Conservation (phyloP, 2,888 invertebrate species). For the Cryptocheilus praepositus region DNA sequence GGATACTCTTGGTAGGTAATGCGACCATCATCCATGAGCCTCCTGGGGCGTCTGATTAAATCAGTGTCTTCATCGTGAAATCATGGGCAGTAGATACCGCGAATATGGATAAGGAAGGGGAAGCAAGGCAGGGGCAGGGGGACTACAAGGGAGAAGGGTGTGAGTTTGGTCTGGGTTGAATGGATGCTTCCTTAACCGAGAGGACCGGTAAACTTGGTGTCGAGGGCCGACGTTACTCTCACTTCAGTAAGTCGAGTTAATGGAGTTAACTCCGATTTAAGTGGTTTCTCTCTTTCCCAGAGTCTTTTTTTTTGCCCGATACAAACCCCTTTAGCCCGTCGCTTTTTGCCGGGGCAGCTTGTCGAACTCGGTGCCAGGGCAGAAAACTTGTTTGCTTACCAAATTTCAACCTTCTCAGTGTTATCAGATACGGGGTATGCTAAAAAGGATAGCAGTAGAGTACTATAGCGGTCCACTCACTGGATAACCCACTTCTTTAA, state of each 20-base stretch:
- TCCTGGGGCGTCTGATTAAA: slow-evolving; percentile 47
- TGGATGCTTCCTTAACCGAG: slow-evolving; percentile 32
- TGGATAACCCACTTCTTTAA: too few relatives aligned
- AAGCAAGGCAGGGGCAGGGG: not conserved
- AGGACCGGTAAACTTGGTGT: slow-evolving; percentile 24
- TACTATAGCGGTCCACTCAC: too few relatives aligned
- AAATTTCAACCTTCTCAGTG: too few relatives aligned
- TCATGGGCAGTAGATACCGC: slow-evolving; percentile 47
- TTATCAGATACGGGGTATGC: too few relatives aligned
- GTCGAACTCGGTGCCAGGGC: too few relatives aligned
- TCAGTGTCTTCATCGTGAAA: slow-evolving; percentile 53
- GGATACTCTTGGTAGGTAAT: slow-evolving; percentile 23
- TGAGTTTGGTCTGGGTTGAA: slow-evolving; percentile 22
- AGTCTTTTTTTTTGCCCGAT: not conserved
- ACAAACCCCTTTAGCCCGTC: too few relatives aligned
- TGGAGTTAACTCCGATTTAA: slow-evolving; percentile 53
- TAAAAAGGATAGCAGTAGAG: too few relatives aligned
- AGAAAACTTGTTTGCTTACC: too few relatives aligned
- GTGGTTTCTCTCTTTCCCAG: slow-evolving; percentile 27
- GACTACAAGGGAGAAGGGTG: slow-evolving; percentile 23
- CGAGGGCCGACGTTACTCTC: slow-evolving; percentile 25
- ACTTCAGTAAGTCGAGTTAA: slow-evolving; percentile 45
- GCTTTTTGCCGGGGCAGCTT: too few relatives aligned
- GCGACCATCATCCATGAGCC: slow-evolving; percentile 23
- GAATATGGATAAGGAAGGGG: slow-evolving; percentile 9